phyloP scores from a whole-genome alignment of 2,113 vertebrate species.

The Psophia crepitans region DNA sequence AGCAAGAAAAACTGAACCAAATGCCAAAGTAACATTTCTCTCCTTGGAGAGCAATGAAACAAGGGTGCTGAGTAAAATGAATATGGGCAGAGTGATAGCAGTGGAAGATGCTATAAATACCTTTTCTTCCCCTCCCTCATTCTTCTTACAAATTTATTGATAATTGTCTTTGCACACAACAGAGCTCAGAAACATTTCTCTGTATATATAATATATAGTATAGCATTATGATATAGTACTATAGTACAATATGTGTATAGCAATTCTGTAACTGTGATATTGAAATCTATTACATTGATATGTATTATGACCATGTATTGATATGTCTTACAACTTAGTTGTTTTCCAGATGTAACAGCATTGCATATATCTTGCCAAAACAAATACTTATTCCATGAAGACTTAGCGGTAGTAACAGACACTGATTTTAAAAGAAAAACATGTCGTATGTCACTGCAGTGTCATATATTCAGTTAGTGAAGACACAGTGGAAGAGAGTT shows the following conservation, averaged over 20 bases:
- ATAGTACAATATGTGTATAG: background rate
- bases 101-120: background rate
- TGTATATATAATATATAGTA: background rate
- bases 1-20: background rate
- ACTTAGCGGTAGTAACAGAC: background rate
- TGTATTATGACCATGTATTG: background rate
- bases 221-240: background rate
- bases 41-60: background rate
- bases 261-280: background rate
- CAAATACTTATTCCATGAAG: background rate
- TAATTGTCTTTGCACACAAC: background rate
- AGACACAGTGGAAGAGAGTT: background rate
- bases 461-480: background rate
- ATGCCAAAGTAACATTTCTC: background rate
- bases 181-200: background rate
- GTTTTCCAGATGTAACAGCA: background rate
- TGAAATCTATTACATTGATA: background rate
- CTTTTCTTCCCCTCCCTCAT: background rate
- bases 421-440: background rate
- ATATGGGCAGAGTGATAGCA: background rate
- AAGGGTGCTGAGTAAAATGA: background rate
- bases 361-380: background rate
- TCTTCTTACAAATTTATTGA: background rate
- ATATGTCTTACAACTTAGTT: background rate
- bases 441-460: fast-evolving